A percentile compares a stretch with the other conserved stretches of the same genome.
Conservation (phyloP, 1,140 invertebrate species). For the Bombus haemorrhoidalis region DNA sequence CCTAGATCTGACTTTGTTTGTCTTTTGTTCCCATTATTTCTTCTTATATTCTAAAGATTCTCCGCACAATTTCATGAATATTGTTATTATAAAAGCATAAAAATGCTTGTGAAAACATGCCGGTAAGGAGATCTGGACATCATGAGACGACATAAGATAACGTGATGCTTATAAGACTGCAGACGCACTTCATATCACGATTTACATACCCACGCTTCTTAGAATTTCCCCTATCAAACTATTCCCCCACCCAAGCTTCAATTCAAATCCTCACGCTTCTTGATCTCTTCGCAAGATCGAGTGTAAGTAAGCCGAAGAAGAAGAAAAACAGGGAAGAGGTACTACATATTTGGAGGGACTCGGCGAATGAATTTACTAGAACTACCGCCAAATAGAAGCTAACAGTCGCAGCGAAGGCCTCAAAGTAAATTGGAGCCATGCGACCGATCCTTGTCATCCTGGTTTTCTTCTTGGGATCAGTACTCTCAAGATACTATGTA, state of each 20-base stretch:
- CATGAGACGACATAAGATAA: constrained; percentile 56
- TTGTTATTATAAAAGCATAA: background rate
- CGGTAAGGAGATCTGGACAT: constrained; percentile 58
- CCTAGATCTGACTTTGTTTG: background rate
- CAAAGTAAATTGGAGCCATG: constrained; percentile 52
- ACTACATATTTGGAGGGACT: constrained; percentile 53
- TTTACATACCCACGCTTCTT: constrained; percentile 51
- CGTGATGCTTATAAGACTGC: constrained; percentile 39
- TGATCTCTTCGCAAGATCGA: constrained; percentile 42
- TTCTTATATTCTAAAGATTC: background rate
- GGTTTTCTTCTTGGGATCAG: constrained; percentile 51
- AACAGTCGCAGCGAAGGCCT: constrained; percentile 55
- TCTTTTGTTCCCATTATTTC: background rate
- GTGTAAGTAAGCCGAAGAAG: constrained; percentile 39
- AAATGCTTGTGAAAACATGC: constrained; percentile 20
- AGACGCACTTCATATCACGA: constrained; percentile 54
- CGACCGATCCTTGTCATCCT: constrained; percentile 51
- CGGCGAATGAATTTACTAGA: constrained; percentile 22
- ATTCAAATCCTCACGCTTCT: constrained; percentile 31
- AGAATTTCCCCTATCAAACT: constrained; percentile 57
- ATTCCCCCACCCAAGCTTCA: constrained; percentile 20
- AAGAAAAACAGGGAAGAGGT: constrained; percentile 35
- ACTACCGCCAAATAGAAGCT: constrained; percentile 40
- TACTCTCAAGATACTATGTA: constrained; percentile 64
- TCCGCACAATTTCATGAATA: background rate